Evolutionary conservation across 2,113 vertebrate genomes (phyloP).

Genomic region (Neofelis nebulosa): DNA sequence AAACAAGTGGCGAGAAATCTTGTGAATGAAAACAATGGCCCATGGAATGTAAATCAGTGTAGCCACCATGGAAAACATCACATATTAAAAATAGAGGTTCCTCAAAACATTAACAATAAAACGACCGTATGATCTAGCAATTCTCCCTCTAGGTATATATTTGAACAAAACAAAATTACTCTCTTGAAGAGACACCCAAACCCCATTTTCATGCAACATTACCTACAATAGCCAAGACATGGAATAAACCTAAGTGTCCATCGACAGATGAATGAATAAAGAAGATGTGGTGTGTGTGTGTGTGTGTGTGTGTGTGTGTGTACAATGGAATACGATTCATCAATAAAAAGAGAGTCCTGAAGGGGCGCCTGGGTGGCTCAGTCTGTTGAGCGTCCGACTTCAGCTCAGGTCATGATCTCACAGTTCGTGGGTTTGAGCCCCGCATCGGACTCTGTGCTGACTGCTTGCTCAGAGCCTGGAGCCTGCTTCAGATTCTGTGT

Average conservation of each 20-base stretch:
- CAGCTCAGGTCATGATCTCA: too few species aligned
- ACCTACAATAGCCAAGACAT: background rate
- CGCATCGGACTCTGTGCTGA: too few species aligned
- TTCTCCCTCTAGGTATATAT: background rate
- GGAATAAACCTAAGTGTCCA: background rate
- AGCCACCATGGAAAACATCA: background rate
- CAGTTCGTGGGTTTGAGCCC: too few species aligned
- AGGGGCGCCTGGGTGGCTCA: too few species aligned
- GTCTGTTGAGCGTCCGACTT: too few species aligned
- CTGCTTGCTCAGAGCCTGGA: too few species aligned
- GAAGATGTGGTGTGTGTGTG: background rate
- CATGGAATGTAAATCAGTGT: background rate
- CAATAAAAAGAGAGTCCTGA: background rate
- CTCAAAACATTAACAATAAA: conserved; percentile 13
- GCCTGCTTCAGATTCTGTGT: too few species aligned
- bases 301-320: background rate
- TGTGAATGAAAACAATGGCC: background rate
- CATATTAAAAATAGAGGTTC: background rate
- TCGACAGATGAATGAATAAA: background rate
- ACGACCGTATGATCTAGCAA: background rate
- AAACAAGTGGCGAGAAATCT: background rate
- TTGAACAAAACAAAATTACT: background rate
- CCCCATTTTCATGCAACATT: background rate
- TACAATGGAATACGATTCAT: background rate
- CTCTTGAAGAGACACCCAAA: background rate